Percentiles rank a stretch among this genome's conserved stretches.
phyloP scores from a whole-genome alignment of 2,888 invertebrate genomes.

The Tryphoninae sp. region DNA sequence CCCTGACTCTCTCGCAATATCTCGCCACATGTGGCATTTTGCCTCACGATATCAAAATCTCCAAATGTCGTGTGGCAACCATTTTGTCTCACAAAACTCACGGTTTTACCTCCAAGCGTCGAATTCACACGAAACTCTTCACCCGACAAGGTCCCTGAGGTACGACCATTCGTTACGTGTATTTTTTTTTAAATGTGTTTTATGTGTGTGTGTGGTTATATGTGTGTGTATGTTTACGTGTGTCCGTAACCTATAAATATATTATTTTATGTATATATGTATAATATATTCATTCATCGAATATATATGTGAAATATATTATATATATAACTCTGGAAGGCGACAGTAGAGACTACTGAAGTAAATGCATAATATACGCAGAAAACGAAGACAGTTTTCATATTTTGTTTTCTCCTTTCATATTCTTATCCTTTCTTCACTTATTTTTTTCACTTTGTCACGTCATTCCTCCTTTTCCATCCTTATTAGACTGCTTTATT shows the following conservation, averaged over 20 bases:
- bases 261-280: slow-evolving; percentile 40
- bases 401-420: slow-evolving; percentile 52
- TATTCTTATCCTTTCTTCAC: slow-evolving; percentile 31
- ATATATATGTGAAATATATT: slow-evolving; percentile 60
- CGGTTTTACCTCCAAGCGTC: neutral
- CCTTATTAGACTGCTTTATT: neutral
- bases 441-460: slow-evolving; percentile 19
- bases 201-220: neutral
- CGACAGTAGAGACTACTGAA: slow-evolving; percentile 78
- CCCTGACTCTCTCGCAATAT: slow-evolving; percentile 20
- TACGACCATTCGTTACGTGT: slow-evolving; percentile 26
- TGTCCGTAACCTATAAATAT: slow-evolving; percentile 40
- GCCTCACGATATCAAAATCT: neutral
- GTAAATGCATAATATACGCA: slow-evolving; percentile 77
- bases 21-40: slow-evolving; percentile 9
- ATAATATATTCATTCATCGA: slow-evolving; percentile 59
- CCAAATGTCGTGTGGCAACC: neutral
- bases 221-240: slow-evolving; percentile 14
- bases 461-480: slow-evolving; percentile 3
- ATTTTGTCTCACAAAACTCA: neutral
- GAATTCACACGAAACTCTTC: neutral
- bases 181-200: neutral
- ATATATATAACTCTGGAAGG: slow-evolving; percentile 74
- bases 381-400: slow-evolving; percentile 70
- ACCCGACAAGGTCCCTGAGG: slow-evolving; percentile 11